Percentiles rank a stretch among this genome's conserved stretches.
Conservation (phyloP, 2,797 vertebrate genomes). For the Pagetopsis macropterus region DNA sequence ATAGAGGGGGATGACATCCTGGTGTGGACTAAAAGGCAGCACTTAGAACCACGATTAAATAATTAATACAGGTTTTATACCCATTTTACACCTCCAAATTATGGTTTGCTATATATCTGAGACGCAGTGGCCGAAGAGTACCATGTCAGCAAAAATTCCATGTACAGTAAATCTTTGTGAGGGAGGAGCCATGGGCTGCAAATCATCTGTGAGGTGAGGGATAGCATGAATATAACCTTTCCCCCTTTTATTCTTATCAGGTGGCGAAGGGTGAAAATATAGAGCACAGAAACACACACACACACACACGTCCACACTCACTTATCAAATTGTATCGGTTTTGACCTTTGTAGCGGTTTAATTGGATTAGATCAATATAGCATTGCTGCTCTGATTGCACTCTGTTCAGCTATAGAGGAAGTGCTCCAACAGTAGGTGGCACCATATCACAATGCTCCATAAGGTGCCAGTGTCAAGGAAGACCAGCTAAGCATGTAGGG, state of each 20-base stretch:
- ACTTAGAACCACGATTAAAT: slow-evolving; percentile 83
- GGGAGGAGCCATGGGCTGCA: slow-evolving; percentile 62
- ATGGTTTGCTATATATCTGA: slow-evolving; percentile 83
- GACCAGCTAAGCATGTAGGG: neutral
- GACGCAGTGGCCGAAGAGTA: slow-evolving; percentile 55
- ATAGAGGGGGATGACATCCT: slow-evolving; percentile 78
- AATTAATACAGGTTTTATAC: slow-evolving; percentile 86
- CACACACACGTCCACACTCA: neutral
- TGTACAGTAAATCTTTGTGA: slow-evolving; percentile 77
- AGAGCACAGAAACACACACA: neutral
- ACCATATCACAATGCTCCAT: slow-evolving; percentile 45
- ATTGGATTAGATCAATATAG: slow-evolving; percentile 28
- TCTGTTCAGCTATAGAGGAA: neutral
- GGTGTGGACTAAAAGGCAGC: slow-evolving; percentile 79
- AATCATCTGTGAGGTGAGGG: slow-evolving; percentile 60
- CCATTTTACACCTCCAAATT: slow-evolving; percentile 83
- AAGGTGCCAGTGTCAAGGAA: slow-evolving; percentile 8
- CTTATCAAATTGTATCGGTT: slow-evolving; percentile 1
- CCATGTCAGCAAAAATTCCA: slow-evolving; percentile 77
- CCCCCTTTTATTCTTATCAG: slow-evolving; percentile 49
- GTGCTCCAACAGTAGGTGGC: slow-evolving; percentile 73
- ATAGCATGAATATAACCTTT: slow-evolving; percentile 63
- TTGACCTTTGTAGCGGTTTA: slow-evolving; percentile 35
- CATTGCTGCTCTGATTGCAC: slow-evolving; percentile 6
- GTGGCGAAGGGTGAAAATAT: slow-evolving; percentile 17